Conservation (phyloP, 2,113 vertebrate species). For the Forbesichthys papilliferus region DNA sequence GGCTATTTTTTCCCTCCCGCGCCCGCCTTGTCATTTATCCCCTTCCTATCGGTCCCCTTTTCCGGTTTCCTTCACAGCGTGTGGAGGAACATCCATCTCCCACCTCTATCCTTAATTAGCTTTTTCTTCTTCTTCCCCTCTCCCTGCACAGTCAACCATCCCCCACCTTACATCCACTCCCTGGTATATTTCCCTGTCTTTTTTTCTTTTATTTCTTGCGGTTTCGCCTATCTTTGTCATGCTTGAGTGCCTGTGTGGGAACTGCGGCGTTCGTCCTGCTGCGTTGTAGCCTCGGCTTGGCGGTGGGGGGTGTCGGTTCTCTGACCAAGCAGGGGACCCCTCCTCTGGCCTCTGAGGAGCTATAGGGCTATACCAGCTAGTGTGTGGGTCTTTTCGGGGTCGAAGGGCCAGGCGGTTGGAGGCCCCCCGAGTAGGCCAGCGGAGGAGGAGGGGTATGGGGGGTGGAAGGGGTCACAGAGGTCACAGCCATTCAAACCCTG, state of each 20-base stretch:
- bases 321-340: slow-evolving; percentile 52
- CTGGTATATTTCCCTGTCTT: slow-evolving; percentile 32
- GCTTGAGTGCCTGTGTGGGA: slow-evolving; percentile 58
- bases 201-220: slow-evolving; percentile 9
- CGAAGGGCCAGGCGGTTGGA: slow-evolving; percentile 30
- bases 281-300: slow-evolving; percentile 53
- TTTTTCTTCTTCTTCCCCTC: slow-evolving; percentile 5
- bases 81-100: slow-evolving; percentile 50
- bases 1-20: not conserved
- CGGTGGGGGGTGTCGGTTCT: slow-evolving; percentile 48
- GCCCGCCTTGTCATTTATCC: slow-evolving; percentile 29
- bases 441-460: too few species aligned
- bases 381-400: slow-evolving; percentile 39
- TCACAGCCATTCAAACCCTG: slow-evolving; percentile 72
- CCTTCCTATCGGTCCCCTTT: slow-evolving; percentile 28
- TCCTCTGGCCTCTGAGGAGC: slow-evolving; percentile 47
- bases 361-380: slow-evolving; percentile 39
- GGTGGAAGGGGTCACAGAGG: slow-evolving; percentile 58
- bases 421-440: slow-evolving; percentile 58
- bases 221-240: slow-evolving; percentile 30
- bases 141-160: slow-evolving; percentile 3
- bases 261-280: slow-evolving; percentile 50
- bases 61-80: slow-evolving; percentile 18
- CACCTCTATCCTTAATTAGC: slow-evolving; percentile 34
- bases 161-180: slow-evolving; percentile 6